Percentiles rank a stretch among this genome's conserved stretches.
Evolutionary conservation across 2,888 invertebrate genomes (phyloP).

Genomic region (Andrena haemorrhoa): DNA sequence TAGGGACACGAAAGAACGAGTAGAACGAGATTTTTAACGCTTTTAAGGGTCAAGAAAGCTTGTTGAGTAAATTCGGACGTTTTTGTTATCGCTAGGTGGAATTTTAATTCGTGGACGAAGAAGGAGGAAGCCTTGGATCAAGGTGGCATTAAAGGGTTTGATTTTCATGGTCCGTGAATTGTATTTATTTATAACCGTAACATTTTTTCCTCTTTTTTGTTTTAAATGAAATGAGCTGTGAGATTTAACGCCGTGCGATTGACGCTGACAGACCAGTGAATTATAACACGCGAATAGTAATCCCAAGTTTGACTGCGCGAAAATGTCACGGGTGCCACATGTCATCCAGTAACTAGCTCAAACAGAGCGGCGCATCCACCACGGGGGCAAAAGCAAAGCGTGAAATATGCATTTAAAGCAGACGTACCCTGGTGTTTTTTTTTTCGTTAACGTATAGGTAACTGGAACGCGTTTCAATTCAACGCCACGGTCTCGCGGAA

Average conservation of each 20-base stretch:
- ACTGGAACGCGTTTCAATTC: conserved; percentile 29
- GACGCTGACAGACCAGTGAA: conserved; percentile 22
- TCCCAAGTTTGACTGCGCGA: conserved; percentile 2
- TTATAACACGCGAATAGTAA: conserved; percentile 23
- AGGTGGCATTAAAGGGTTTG: too few species aligned
- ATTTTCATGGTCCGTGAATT: neutral
- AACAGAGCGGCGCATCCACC: conserved; percentile 4
- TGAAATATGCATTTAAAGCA: conserved; percentile 58
- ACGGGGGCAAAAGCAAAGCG: conserved; percentile 7
- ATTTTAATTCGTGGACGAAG: too few species aligned
- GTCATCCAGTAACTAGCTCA: conserved; percentile 15
- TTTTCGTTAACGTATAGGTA: conserved; percentile 1
- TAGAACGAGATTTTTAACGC: too few species aligned
- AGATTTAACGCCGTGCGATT: neutral
- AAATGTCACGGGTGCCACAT: conserved; percentile 11
- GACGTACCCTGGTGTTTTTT: conserved; percentile 3
- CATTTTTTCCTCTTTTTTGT: neutral
- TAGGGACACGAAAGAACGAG: too few species aligned
- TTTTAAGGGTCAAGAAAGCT: too few species aligned
- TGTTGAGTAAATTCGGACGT: too few species aligned
- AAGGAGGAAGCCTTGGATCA: too few species aligned
- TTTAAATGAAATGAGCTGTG: neutral
- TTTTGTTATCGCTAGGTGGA: too few species aligned
- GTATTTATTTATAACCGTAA: neutral
- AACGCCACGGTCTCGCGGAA: conserved; percentile 32